Evolutionary conservation across 1,140 invertebrate genomes (phyloP), one percentile per base, ranked within the genome.

Genomic region (Drosophila parabipectinata): DNA sequence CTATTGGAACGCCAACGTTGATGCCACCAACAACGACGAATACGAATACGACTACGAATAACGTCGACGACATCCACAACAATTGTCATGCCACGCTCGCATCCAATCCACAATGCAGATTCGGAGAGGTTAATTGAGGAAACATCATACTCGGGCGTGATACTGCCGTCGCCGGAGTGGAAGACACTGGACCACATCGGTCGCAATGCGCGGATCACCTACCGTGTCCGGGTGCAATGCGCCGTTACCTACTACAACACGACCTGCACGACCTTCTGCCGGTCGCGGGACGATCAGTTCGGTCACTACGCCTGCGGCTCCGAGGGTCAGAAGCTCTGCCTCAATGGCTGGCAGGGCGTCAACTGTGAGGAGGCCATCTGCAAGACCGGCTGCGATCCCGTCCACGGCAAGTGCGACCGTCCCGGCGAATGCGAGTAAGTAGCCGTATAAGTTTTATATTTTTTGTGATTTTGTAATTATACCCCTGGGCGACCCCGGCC

Each of bases 301-400:
- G 98, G 98, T 18, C 98, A 99, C 93, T 98, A 98, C 93, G 95
- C 94, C 55, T 99, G 98, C 93, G 95, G 96, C 74, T 93, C 95
- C 53, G 95, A 96, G 91, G 98, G 98, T 63, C 96, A 98, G 92
- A 98, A 98, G 92, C 95, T 96, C 48, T 99, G 98, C 92, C 95
- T 98, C 75, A 94, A 95, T 63, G 98, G 98, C 74, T 99, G 98
- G 98, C 96, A 95, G 91, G 98, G 98, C 57, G 94, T 95, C 82
- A 98, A 98, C 92, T 99, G 98, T 92, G 96, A 98, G 92, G 96
- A 95, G 93, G 97, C 97, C 55, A 95, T 98, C 3, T 98, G 97
- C 92, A 97, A 97, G 88, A 94, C 95, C 72, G 97, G 97, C 63
- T 98, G 97, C 91, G 96, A 98, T 92, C 95, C 96, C 34, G 94